Conservation (phyloP, 2,113 vertebrate genomes). For the Cyrtonyx montezumae region DNA sequence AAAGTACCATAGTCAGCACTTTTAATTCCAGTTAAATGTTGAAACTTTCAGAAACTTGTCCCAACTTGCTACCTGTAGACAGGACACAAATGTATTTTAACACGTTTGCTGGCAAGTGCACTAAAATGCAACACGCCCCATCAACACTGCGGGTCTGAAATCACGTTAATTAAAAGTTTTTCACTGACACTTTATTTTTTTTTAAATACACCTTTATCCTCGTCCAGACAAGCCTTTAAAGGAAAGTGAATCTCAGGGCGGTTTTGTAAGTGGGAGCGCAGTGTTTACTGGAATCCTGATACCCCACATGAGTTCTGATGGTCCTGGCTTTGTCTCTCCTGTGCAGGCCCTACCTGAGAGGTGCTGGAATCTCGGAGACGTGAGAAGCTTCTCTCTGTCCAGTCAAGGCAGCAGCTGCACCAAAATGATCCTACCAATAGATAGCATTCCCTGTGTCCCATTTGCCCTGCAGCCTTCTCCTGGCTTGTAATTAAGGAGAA, state of each 20-base stretch:
- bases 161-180: slow-evolving; percentile 54
- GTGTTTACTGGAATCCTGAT: slow-evolving; percentile 25
- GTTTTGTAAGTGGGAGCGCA: slow-evolving; percentile 14
- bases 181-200: background rate
- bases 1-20: background rate
- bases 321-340: background rate
- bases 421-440: background rate
- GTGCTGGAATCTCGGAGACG: background rate
- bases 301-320: background rate
- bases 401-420: background rate
- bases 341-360: background rate
- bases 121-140: slow-evolving; percentile 45
- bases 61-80: background rate
- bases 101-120: slow-evolving; percentile 43
- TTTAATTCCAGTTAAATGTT: slow-evolving; percentile 24
- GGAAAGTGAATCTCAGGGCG: background rate
- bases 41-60: slow-evolving; percentile 23
- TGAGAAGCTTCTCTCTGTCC: background rate
- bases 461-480: background rate
- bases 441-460: background rate
- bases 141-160: slow-evolving; percentile 43
- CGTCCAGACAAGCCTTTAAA: slow-evolving; percentile 50
- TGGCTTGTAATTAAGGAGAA: background rate
- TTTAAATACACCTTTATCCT: slow-evolving; percentile 40
- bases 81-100: slow-evolving; percentile 51